These are phyloP conservation scores for Rhinoraja longicauda DNA, from an alignment of 2,797 vertebrate species.

Conservation along the genomic window DNA sequence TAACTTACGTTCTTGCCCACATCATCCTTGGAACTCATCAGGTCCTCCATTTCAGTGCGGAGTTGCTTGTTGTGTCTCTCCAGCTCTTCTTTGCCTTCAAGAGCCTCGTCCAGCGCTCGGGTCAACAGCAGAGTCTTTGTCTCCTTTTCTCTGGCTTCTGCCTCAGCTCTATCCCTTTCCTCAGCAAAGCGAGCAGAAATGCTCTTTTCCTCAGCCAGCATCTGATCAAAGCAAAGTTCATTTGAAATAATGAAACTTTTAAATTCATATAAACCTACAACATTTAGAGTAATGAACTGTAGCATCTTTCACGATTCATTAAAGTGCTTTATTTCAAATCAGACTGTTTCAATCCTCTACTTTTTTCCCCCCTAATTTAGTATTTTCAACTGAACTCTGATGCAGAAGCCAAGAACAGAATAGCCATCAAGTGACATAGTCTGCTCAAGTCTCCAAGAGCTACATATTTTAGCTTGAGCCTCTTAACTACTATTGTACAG, in stretches of 20 bases:
- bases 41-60: slow-evolving; percentile 69
- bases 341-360: neutral
- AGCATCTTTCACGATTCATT: neutral
- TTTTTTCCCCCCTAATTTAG: neutral
- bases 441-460: neutral
- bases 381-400: neutral
- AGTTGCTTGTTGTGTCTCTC: slow-evolving; percentile 74
- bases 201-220: slow-evolving; percentile 72
- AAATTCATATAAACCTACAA: neutral
- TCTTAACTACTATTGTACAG: neutral
- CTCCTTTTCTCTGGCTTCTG: slow-evolving; percentile 72
- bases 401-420: neutral
- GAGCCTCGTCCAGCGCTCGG: slow-evolving; percentile 66
- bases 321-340: neutral
- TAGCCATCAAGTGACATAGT: neutral
- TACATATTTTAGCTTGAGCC: too few species aligned
- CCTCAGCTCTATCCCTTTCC: slow-evolving; percentile 70
- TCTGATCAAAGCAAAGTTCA: slow-evolving; percentile 47
- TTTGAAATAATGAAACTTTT: neutral
- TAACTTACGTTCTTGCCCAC: slow-evolving; percentile 70
- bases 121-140: slow-evolving; percentile 71
- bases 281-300: neutral
- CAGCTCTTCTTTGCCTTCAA: slow-evolving; percentile 70
- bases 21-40: slow-evolving; percentile 76
- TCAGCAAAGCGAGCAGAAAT: slow-evolving; percentile 68